phyloP scores from a whole-genome alignment of 2,797 vertebrate genomes.

The Sebastiscus tertius region DNA sequence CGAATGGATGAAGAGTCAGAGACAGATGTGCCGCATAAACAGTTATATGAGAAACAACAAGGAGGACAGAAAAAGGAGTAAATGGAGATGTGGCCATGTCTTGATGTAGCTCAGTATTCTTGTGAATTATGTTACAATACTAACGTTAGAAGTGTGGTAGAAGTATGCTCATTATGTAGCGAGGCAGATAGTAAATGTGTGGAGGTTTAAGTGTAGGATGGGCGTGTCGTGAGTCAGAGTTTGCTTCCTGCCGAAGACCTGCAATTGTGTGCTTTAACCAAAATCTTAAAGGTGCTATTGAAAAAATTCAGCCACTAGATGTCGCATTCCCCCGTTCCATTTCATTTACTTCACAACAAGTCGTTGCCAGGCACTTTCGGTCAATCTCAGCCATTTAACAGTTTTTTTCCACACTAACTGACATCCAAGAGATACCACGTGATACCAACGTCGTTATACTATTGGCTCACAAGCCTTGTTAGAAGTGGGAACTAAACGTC shows the following conservation, averaged over 20 bases:
- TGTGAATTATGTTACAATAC: background rate
- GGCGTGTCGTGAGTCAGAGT: background rate
- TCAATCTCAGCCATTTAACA: no score
- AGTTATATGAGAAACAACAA: constrained; percentile 8
- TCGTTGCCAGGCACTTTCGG: no score
- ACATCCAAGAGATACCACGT: background rate
- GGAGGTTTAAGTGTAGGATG: background rate
- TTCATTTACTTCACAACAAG: no score
- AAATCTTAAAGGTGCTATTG: background rate
- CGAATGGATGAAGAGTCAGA: constrained; percentile 31
- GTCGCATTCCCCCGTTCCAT: no score
- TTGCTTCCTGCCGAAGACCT: background rate
- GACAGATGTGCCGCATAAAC: constrained; percentile 34
- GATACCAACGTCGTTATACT: no score
- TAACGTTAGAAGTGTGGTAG: background rate
- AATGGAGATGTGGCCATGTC: constrained; percentile 16
- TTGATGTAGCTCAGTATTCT: background rate
- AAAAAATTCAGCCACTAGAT: no score
- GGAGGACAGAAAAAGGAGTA: background rate
- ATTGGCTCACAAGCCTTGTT: background rate
- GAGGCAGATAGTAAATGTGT: background rate
- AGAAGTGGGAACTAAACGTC: background rate
- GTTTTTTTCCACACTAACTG: background rate
- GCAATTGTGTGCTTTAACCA: background rate
- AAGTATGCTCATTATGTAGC: background rate